Evolutionary conservation across 2,113 vertebrate species (phyloP).

Genomic region (Nycticryphes semicollaris): DNA sequence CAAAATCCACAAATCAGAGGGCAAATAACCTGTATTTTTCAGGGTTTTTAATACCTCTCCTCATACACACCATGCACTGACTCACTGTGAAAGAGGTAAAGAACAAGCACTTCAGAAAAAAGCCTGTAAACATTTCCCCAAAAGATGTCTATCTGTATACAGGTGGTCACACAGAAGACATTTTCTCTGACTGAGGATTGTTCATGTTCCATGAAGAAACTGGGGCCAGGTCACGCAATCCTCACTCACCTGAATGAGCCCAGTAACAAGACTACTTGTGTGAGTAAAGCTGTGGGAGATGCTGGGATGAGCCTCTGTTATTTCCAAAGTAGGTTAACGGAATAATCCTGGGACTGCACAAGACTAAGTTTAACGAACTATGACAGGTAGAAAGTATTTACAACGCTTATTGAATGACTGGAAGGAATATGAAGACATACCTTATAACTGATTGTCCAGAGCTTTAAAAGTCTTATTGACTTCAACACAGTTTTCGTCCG

Average conservation of each 20-base stretch:
- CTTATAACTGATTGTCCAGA: background rate
- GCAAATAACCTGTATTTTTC: background rate
- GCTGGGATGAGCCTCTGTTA: background rate
- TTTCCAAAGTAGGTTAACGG: background rate
- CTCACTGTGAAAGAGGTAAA: background rate
- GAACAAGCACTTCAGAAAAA: background rate
- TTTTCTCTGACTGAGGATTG: background rate
- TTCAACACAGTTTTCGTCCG: background rate
- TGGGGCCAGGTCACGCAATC: background rate
- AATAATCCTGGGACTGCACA: background rate
- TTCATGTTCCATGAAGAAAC: background rate
- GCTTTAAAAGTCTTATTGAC: background rate
- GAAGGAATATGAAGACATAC: background rate
- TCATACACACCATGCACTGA: background rate
- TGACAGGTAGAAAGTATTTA: background rate
- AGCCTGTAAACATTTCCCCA: background rate
- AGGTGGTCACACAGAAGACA: background rate
- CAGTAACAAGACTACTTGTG: background rate
- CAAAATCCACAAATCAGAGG: background rate
- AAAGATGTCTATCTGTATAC: background rate
- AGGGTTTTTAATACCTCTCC: background rate
- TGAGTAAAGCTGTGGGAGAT: background rate
- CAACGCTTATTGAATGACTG: background rate
- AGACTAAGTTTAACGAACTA: background rate
- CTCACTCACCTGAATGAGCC: background rate